These are phyloP conservation scores for Opisthograptis luteolata DNA, from an alignment of 2,888 invertebrate genomes.

Conservation along the genomic window DNA sequence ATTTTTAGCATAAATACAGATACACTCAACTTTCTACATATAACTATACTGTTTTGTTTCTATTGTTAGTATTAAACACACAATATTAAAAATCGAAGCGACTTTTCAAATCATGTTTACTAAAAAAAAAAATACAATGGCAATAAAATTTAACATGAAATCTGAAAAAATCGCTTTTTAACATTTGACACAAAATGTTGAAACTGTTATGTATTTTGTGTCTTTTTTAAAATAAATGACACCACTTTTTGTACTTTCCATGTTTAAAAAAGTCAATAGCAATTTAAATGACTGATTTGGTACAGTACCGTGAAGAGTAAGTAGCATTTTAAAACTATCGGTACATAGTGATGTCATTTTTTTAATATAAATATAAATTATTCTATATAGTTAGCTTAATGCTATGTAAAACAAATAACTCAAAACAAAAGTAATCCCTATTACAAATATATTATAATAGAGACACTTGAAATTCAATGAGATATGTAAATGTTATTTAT, in stretches of 20 bases:
- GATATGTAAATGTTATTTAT: conserved; percentile 1
- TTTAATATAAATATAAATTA: conserved; percentile 33
- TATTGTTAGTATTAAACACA: conserved; percentile 68
- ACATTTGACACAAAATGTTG: conserved; percentile 28
- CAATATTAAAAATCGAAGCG: conserved; percentile 51
- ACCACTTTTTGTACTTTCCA: background rate
- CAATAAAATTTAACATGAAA: no score
- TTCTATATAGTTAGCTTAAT: conserved; percentile 64
- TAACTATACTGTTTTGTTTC: conserved; percentile 43
- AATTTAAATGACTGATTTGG: no score
- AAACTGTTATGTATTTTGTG: conserved; percentile 31
- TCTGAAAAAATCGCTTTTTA: conserved; percentile 10
- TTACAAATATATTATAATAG: conserved; percentile 50
- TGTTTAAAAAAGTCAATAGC: no score
- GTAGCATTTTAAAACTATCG: no score
- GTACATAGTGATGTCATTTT: conserved; percentile 39
- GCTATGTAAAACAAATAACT: conserved; percentile 53
- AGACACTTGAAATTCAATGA: conserved; percentile 44
- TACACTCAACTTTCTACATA: no score
- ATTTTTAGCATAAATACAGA: no score
- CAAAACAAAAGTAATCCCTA: conserved; percentile 56
- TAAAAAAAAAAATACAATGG: no score
- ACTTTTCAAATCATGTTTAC: conserved; percentile 39
- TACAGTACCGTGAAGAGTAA: no score
- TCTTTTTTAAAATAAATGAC: conserved; percentile 18